Evolutionary conservation across 2,113 vertebrate species (phyloP).

Genomic region (Copsychus sechellarum): DNA sequence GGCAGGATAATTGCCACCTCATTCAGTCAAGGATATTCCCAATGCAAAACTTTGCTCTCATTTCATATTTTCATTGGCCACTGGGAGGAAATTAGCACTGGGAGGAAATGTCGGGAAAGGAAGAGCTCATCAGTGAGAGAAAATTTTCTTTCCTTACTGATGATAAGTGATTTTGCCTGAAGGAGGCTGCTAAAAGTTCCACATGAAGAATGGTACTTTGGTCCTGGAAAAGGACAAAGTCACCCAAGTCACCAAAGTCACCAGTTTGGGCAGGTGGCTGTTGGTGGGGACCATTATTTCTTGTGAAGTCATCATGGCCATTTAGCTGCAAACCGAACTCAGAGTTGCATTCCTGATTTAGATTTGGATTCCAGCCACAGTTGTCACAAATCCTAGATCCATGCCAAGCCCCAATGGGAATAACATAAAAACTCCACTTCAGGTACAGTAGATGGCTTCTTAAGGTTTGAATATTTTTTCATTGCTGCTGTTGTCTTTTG

Average conservation of each 20-base stretch:
- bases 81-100: neutral
- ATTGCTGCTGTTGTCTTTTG: neutral
- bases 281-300: neutral
- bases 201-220: fast-evolving
- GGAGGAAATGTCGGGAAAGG: neutral
- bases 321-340: neutral
- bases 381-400: neutral
- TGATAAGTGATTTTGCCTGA: neutral
- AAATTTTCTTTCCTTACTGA: neutral
- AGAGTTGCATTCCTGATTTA: slow-evolving; percentile 6
- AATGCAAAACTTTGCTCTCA: neutral
- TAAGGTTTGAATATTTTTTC: neutral
- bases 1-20: neutral
- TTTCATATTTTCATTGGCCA: neutral
- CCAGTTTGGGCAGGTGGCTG: neutral
- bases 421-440: neutral
- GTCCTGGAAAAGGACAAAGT: neutral
- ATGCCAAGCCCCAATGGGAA: neutral
- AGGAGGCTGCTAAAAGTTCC: neutral
- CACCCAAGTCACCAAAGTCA: neutral
- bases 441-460: neutral
- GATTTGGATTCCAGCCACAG: neutral
- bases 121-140: neutral
- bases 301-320: neutral
- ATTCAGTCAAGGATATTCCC: neutral